Conservation (phyloP, 2,888 invertebrate genomes). For the Alviniconcha strummeri region DNA sequence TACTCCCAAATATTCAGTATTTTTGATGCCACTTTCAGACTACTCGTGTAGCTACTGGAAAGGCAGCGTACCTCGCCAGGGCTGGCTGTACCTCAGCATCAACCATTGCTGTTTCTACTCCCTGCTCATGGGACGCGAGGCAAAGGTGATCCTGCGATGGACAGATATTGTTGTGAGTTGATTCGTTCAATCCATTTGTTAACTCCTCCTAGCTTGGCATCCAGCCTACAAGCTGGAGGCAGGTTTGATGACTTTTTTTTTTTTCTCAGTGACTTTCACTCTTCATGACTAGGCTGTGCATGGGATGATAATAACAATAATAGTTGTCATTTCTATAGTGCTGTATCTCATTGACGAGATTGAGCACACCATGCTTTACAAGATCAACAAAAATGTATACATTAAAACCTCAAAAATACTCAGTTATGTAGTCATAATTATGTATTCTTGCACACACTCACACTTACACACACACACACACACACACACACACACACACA, state of each 20-base stretch:
- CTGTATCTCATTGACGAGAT: too few relatives aligned
- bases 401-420: too few relatives aligned
- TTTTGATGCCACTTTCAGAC: conserved; percentile 68
- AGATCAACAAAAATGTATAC: too few relatives aligned
- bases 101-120: conserved; percentile 97
- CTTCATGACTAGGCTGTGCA: too few relatives aligned
- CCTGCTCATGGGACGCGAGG: conserved; percentile 92
- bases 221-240: too few relatives aligned
- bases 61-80: conserved; percentile 93
- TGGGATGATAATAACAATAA: too few relatives aligned
- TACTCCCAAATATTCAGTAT: conserved; percentile 80
- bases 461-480: not conserved
- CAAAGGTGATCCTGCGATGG: conserved; percentile 91
- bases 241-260: too few relatives aligned
- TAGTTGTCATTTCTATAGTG: too few relatives aligned
- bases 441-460: not conserved
- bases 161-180: conserved; percentile 84
- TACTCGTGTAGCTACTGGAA: conserved; percentile 90
- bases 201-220: too few relatives aligned
- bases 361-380: too few relatives aligned
- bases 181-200: not conserved
- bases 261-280: too few relatives aligned
- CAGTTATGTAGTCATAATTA: not conserved
- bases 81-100: conserved; percentile 96
- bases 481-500: not conserved